Base-by-base conservation (phyloP, 2,888 invertebrate genomes). In the Liopterus haemorrhoidalis region DNA sequence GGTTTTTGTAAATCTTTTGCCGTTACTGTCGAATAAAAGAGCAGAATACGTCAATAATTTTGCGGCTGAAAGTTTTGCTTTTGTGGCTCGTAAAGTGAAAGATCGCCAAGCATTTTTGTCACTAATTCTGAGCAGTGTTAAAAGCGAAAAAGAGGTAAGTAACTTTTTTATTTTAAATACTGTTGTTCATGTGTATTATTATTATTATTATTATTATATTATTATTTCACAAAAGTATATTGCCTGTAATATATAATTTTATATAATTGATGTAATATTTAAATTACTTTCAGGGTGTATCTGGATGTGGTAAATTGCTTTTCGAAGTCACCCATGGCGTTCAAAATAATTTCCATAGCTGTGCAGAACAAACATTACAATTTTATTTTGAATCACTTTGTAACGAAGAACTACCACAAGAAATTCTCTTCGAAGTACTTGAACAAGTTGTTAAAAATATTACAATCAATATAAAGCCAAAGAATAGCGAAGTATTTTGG, bases 41-140 rank as follows among this genome's bases (percentile, higher is more conserved):
- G 87, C 89, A 16, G 78, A 79, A 49, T 91, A 93, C 62, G 82
- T 96, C 15, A 84, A 87, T 54, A 85, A 85, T 60, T 97, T 96
- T 76, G 93, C 95, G 3, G 91, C 93, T 0, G 94, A 96, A 69
- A 89, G 93, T 67, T 95, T 96, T 73, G 87, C 95, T 1, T 96
- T 92, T 72, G 84, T 97, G 1, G 86, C 92, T 2, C 74, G 95
- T 52, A 91, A 91, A 73, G 82, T 90, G 8, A 82, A 80, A 54
- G 86, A 93, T 57, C 85, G 82, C 57, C 75, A 79, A 20, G 76
- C 76, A 38, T 83, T 94, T 63, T 65, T 93, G 27, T 72, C 74
- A 32, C 71, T 85, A 31, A 66, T 92, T 27, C 67, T 93, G 24
- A 72, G 72, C 53, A 78, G 79, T 40, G 71, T 92, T 24, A 70